Evolutionary conservation across 2,888 invertebrate species (phyloP).

Genomic region (Tridacna gigas): DNA sequence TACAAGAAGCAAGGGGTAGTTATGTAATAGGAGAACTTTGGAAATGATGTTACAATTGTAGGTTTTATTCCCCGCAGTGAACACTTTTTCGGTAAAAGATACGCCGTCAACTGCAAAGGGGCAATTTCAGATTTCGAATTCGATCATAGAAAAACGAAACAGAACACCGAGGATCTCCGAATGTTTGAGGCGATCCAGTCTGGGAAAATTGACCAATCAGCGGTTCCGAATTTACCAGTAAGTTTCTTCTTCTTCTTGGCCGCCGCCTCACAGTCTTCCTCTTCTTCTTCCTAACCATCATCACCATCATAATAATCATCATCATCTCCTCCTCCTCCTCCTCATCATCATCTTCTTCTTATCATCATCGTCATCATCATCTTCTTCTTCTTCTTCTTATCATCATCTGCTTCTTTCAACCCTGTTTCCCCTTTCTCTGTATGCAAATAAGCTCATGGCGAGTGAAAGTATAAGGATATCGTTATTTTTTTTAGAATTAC

Average conservation of each 20-base stretch:
- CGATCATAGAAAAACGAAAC: slow-evolving; percentile 71
- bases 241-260: not conserved
- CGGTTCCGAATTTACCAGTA: slow-evolving; percentile 69
- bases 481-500: no score
- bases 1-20: no score
- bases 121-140: slow-evolving; percentile 78
- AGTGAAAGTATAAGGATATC: no score
- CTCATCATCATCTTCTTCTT: no score
- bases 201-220: slow-evolving; percentile 64
- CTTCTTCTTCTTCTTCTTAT: no score
- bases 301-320: no score
- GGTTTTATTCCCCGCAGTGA: slow-evolving; percentile 80
- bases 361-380: no score
- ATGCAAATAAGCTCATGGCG: no score
- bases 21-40: no score
- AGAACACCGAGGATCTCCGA: slow-evolving; percentile 71
- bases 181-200: slow-evolving; percentile 69
- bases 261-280: not conserved
- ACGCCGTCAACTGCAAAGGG: slow-evolving; percentile 76
- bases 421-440: no score
- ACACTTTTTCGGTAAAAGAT: slow-evolving; percentile 80
- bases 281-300: no score
- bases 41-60: slow-evolving; percentile 31
- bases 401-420: no score
- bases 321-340: not conserved